Base-by-base conservation (phyloP, 2,888 invertebrate genomes). In the Eurois occulta region DNA sequence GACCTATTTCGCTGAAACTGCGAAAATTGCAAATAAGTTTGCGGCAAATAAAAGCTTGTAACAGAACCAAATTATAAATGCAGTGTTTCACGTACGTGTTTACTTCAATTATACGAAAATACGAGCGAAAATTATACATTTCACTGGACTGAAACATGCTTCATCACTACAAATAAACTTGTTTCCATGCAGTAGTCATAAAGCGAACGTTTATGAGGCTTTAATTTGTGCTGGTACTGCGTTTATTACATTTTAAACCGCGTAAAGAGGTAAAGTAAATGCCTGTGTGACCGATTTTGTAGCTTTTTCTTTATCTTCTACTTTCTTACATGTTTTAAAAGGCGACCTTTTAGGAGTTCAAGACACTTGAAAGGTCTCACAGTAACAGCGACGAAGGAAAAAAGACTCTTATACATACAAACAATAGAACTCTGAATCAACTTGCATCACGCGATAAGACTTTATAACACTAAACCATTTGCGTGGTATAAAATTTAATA, bases 161-260 rank as follows among this genome's bases (percentile, higher is more conserved):
- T 64, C 83, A 81, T 77, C 64, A 78, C 83, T 74, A 67, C 73
- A 64, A 78, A 75, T 81, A 83, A 75, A 80, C 78, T 81, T 60
- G 78, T 78, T 80, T 48, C 68, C 73, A 64, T 72, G 64, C 78
- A 78, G 35, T 55, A 69, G 46, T 71, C 81, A 72, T 81, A 80
- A 86, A 83, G 28, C 69, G 55, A 72, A 68, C 78, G 70, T 83
- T 81, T 81, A 84, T 69, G 82, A 79, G 65, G 75, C 55, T 66
- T 52, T 75, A 72, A 82, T 82, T 72, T 70, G 71, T 64, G 43
- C 28, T 75, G 74, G 43, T 72, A 18, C 64, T 28, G 46, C 24
- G 70, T 81, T 86, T 81, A 87, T 78, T 83, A 52, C 21, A 62
- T 75, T 83, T 76, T 46, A 78, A 79, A 78, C 11, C 55, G 68